Evolutionary conservation across 2,797 vertebrate genomes (phyloP), one percentile per base, ranked within the genome.

Genomic region (Myotis pilosus): DNA sequence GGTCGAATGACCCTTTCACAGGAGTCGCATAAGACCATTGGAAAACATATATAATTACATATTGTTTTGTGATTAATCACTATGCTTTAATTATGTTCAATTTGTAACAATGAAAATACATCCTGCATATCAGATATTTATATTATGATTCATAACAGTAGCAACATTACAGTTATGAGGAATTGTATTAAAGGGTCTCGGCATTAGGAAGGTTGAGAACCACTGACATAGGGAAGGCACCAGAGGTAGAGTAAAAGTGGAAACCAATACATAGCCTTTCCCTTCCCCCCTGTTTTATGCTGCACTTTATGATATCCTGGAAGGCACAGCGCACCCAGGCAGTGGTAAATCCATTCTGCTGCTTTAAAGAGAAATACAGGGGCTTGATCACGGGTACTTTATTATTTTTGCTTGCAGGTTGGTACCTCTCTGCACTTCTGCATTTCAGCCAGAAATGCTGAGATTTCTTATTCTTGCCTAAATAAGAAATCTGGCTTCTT

Each of bases 261-360:
- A 85, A 66, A 17, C 22, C 85, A 85, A 28, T 8, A 30, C 8
- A 12, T 13, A 66, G 17, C 4, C 8, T 30, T 41, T 41, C 53
- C 36, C 44, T 47, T 25, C 15, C 28, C 30, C 25, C 4, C 47
- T 11, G n/a, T 41, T 72, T 36, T 71, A 19, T 5, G 44, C 57
- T 76, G n/a, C 36, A 91, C 64, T 78, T 95, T 84, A 84, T 84
- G 78, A 83, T 20, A 69, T 76, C 66, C 80, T 94, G 47, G 47
- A 68, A 92, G 76, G n/a, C 38, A 8, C 36, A 82, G 87, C 0
- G 0, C 74, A 60, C 25, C n/a, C 71, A 76, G 53, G 13, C 78
- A 38, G 72, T 41, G 62, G 94, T 91, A 95, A 96, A 91, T 55
- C 92, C 49, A 87, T 55, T 85, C 89, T 93, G 75, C 53, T 64